Evolutionary conservation across 2,113 vertebrate genomes (phyloP).

Genomic region (Misgurnus mizolepis): DNA sequence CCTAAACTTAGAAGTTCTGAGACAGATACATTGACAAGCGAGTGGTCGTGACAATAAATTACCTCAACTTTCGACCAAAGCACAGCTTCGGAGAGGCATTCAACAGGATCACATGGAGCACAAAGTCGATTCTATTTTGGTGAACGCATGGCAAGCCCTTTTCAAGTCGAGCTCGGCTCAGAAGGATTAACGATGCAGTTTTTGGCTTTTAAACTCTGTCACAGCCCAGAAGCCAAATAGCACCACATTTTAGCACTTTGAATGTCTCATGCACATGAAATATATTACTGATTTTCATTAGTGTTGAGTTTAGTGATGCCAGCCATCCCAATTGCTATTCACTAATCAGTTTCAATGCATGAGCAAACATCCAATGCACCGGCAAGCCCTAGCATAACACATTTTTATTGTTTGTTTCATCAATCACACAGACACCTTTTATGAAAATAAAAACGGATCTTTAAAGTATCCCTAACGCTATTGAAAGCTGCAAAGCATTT

Average conservation of each 20-base stretch:
- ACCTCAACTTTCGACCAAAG: background rate
- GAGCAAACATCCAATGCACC: background rate
- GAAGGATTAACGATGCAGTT: background rate
- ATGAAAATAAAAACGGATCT: background rate
- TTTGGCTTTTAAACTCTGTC: background rate
- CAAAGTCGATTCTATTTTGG: constrained; percentile 26
- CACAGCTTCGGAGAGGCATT: background rate
- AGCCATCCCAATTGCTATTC: background rate
- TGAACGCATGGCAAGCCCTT: constrained; percentile 17
- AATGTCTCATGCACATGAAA: background rate
- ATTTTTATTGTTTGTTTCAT: background rate
- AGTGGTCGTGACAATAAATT: constrained; percentile 11
- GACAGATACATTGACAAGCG: background rate
- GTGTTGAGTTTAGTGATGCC: background rate
- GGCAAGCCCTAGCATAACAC: background rate
- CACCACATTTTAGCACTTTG: background rate
- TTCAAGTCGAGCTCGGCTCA: background rate
- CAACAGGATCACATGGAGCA: background rate
- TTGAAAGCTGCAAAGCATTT: background rate
- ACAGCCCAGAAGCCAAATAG: background rate
- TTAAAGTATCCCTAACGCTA: background rate
- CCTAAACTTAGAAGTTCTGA: constrained; percentile 16
- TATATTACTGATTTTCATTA: background rate
- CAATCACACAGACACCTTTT: background rate
- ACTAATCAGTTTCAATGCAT: background rate